Evolutionary conservation across 2,113 vertebrate species (phyloP), one percentile per base, ranked within the genome.

Genomic region (Mandrillus leucophaeus): DNA sequence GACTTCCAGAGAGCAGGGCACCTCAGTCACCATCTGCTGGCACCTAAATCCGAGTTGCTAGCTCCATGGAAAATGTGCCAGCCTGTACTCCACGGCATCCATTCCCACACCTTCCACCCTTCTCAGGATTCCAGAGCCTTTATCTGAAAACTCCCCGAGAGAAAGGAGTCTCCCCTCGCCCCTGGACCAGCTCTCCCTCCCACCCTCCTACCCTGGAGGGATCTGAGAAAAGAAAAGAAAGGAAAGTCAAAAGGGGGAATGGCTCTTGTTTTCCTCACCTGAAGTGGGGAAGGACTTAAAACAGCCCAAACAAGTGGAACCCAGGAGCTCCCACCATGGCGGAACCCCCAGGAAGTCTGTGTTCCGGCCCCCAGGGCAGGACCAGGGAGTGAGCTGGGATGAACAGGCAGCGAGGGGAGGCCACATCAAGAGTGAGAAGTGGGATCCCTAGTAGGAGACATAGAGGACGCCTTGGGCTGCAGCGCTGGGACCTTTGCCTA

Each of bases 381-480:
- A 73, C 8, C 17, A 10, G 68, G 35, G 45, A 43, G 20, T 1
- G 5, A 92, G 12, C 73, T 20, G 22, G 38, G 64, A 55, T 48
- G 48, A 68, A 27, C 70, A 40, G 70, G 70, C n/a, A 12, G 40
- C 23, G 13, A 45, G 40, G 40, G 22, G 38, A 38, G 35, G n/a
- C n/a, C 75, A 30, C 14, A 4, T 38, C 35, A 12, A 32, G 30
- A 59, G 6, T 0, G 1, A 57, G 88, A 17, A 2, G 0, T 52
- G 3, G 3, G 38, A 27, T 14, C 8, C 64, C 20, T 25, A 17
- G 78, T 43, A 90, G 48, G 8, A 20, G 43, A 40, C 25, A n/a
- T 3, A 68, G n/a, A 32, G 3, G 13, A 18, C 1, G 3, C 32
- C 59, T 22, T 2, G 2, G 2, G 27, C 30, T 35, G 20, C 0